Conservation (phyloP, 2,113 vertebrate genomes). For the Bubalus kerabau region DNA sequence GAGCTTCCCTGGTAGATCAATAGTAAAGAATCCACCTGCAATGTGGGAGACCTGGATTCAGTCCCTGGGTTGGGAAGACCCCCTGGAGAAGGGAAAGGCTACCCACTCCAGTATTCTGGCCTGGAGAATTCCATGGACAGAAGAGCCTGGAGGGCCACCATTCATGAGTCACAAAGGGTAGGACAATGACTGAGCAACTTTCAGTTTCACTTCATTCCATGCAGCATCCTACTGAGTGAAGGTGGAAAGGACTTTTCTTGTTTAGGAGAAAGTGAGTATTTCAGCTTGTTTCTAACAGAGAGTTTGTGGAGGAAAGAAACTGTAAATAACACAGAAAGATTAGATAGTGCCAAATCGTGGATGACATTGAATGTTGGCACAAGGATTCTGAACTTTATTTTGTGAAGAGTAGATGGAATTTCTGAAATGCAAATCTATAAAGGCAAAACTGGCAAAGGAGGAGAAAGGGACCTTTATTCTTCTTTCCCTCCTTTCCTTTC, state of each 20-base stretch:
- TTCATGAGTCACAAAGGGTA: neutral
- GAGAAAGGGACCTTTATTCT: neutral
- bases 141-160: accelerated
- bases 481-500: neutral
- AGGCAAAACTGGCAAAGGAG: neutral
- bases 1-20: neutral
- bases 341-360: neutral
- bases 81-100: neutral
- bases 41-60: neutral
- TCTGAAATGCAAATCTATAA: neutral
- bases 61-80: neutral
- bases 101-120: neutral
- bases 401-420: neutral
- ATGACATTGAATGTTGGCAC: neutral
- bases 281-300: neutral
- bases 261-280: neutral
- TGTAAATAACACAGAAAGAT: neutral
- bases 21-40: neutral
- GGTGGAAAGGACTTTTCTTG: neutral
- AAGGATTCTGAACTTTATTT: neutral
- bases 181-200: neutral
- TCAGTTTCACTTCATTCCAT: neutral
- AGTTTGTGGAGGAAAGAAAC: neutral
- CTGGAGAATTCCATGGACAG: neutral
- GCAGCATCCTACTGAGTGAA: neutral